Evolutionary conservation across 1,140 invertebrate species (phyloP).

Genomic region (Orussus abietinus): DNA sequence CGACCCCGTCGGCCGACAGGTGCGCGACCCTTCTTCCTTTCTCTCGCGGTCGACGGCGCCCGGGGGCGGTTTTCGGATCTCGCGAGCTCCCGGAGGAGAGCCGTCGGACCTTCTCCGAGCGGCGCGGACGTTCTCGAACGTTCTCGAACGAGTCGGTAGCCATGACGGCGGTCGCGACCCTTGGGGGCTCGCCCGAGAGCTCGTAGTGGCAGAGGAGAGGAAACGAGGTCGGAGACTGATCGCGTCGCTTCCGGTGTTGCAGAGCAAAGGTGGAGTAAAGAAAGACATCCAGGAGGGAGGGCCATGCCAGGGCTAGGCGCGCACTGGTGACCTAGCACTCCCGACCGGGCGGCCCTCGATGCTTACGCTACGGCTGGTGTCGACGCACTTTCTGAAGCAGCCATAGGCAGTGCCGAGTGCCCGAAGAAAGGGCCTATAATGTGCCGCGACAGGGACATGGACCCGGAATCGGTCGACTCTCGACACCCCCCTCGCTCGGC

Average conservation of each 20-base stretch:
- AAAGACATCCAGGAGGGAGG: slow-evolving; percentile 6
- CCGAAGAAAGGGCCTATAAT: slow-evolving; percentile 51
- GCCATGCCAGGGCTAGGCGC: slow-evolving; percentile 36
- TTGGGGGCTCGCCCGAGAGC: not conserved
- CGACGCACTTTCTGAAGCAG: slow-evolving; percentile 82
- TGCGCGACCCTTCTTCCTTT: too few relatives aligned
- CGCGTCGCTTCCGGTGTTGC: slow-evolving; percentile 1
- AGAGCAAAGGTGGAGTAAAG: slow-evolving; percentile 10
- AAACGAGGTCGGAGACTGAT: too few relatives aligned
- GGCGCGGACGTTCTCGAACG: too few relatives aligned
- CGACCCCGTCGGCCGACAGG: too few relatives aligned
- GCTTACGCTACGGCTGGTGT: slow-evolving; percentile 83
- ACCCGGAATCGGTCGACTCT: slow-evolving; percentile 48
- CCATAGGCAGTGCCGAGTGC: slow-evolving; percentile 63
- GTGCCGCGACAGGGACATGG: slow-evolving; percentile 76
- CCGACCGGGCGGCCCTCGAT: slow-evolving; percentile 52
- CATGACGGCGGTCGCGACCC: too few relatives aligned
- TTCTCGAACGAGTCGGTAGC: too few relatives aligned
- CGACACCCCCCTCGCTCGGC: too few relatives aligned
- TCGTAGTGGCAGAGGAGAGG: not conserved
- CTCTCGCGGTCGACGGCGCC: too few relatives aligned
- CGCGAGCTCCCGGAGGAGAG: too few relatives aligned
- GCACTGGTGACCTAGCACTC: slow-evolving; percentile 43
- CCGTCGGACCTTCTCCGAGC: too few relatives aligned
- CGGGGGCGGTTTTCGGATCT: too few relatives aligned